Evolutionary conservation across 2,113 vertebrate species (phyloP), one percentile per base, ranked within the genome.

Genomic region (Melozone crissalis): DNA sequence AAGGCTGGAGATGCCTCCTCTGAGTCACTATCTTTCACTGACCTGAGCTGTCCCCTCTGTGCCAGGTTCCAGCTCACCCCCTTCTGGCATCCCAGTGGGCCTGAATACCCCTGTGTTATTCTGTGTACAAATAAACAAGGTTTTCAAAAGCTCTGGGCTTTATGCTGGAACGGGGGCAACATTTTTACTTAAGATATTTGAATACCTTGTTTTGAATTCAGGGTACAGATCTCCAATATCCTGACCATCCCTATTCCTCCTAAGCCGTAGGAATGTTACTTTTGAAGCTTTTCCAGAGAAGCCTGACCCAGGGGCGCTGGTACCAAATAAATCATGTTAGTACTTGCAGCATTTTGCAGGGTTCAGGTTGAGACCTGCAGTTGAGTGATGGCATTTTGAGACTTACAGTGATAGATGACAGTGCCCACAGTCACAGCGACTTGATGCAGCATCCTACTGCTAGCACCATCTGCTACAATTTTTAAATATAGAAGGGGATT

Each of bases 401-500:
- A 72, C 61, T 81, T 89, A 35, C 52, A 10, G 30, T 91, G 90
- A 97, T 90, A 78, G 89, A 93, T 94, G 93, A 78, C 76, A 63
- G 83, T 79, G 78, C 81, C 90, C 73, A 67, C 87, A 92, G 91
- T 71, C 78, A 81, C 26, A 88, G 90, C 88, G 91, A 93, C 58
- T 91, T 67, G 66, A 91, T 82, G 75, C 68, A 92, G 73, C 81
- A 66, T 92, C 94, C 91, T 94, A 87, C 94, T 91, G 93, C 55
- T 94, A 87, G 54, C 93, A 89, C 93, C 94, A 95, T 97, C 95
- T 96, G 96, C 90, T 94, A 86, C 76, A 57, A 68, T 92, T 93
- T 90, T 96, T 97, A 96, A 96, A 96, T 94, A 93, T 93, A 95
- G 94, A 91, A 95, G 23, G 35, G 57, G 41, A 93, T 96, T 96